Percentiles rank a stretch among this genome's conserved stretches.
phyloP scores from a whole-genome alignment of 2,888 invertebrate species.

The Zaprionus lineosus region DNA sequence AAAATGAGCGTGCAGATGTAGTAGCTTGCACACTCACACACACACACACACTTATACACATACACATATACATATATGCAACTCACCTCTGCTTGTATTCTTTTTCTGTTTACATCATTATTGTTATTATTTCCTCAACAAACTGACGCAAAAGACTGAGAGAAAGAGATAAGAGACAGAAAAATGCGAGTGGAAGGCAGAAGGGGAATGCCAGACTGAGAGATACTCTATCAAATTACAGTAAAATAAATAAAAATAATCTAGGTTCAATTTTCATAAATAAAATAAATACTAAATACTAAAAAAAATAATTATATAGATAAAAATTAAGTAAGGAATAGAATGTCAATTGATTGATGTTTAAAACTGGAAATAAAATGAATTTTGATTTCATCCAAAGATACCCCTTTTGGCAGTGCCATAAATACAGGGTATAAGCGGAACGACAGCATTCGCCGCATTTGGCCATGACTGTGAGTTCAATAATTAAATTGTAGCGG shows the following conservation, averaged over 20 bases:
- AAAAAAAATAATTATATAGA: no score
- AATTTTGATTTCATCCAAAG: no score
- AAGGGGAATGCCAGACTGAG: no score
- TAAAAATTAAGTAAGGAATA: no score
- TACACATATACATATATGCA: neutral
- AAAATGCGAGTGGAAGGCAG: no score
- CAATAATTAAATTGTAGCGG: conserved; percentile 49
- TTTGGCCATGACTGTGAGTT: conserved; percentile 57
- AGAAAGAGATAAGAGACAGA: conserved; percentile 16
- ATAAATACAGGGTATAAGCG: conserved; percentile 9
- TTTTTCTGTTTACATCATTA: conserved; percentile 43
- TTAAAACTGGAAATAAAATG: no score
- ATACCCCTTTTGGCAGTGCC: neutral
- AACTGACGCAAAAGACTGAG: conserved; percentile 20
- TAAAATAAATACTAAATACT: no score
- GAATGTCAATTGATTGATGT: no score
- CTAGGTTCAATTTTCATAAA: no score
- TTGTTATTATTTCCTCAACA: conserved; percentile 43
- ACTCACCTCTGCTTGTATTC: conserved; percentile 7
- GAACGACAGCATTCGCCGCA: conserved; percentile 40
- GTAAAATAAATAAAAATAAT: neutral
- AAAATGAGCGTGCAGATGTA: conserved; percentile 15
- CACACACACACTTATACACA: neutral
- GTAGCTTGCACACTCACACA: neutral
- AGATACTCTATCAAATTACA: no score